Evolutionary conservation across 2,113 vertebrate genomes (phyloP).

Genomic region (Cnemophilus loriae): DNA sequence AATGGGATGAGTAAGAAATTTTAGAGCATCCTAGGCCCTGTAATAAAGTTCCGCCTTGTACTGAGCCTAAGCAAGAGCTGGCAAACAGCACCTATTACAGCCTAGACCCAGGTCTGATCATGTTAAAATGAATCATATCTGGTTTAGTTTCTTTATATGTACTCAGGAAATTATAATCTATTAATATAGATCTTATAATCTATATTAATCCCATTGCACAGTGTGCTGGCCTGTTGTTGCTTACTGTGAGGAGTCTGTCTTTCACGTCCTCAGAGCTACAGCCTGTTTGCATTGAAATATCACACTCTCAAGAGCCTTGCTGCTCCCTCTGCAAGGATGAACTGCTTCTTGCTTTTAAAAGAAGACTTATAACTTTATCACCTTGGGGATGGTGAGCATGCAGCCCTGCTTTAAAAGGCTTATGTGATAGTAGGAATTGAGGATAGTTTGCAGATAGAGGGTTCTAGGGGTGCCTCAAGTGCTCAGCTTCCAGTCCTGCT

Average conservation of each 20-base stretch:
- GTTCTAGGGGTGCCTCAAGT: not conserved
- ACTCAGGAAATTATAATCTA: not conserved
- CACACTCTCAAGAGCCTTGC: not conserved
- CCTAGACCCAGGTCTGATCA: not conserved
- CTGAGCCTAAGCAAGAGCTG: not conserved
- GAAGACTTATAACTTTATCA: not conserved
- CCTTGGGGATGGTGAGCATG: not conserved
- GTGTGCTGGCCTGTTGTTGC: not conserved
- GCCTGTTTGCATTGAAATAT: not conserved
- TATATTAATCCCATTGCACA: not conserved
- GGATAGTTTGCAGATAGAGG: not conserved
- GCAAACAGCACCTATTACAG: not conserved
- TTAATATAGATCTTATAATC: no score
- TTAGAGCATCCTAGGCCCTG: not conserved
- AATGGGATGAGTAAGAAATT: not conserved
- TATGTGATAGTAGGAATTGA: not conserved
- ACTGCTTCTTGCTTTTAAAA: not conserved
- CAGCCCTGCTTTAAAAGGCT: not conserved
- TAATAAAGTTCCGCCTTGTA: not conserved
- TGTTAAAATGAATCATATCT: not conserved
- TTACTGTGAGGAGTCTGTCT: not conserved
- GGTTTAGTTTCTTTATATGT: not conserved
- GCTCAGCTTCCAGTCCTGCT: not conserved
- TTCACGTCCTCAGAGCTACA: not conserved
- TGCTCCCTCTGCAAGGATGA: not conserved